Conservation (phyloP, 2,888 invertebrate species). For the Lepetodrilus schrolli region DNA sequence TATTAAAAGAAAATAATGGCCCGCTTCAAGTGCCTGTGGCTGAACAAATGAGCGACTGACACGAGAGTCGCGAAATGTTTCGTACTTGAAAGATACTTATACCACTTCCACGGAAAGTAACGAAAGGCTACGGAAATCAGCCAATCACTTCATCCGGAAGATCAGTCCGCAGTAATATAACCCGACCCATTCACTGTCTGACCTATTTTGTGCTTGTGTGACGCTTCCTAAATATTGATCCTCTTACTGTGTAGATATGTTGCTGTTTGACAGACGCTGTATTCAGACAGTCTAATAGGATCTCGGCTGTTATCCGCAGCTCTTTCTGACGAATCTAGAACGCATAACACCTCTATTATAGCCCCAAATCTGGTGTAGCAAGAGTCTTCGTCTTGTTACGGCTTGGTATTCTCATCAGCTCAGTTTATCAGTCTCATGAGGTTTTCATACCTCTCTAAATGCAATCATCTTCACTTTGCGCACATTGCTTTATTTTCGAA, state of each 20-base stretch:
- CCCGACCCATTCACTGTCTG: not conserved
- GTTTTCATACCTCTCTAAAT: not conserved
- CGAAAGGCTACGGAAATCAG: not conserved
- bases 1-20: too few relatives aligned
- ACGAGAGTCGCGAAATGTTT: too few relatives aligned
- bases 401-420: not conserved
- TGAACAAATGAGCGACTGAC: too few relatives aligned
- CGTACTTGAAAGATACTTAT: not conserved
- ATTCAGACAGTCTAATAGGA: conserved; percentile 24
- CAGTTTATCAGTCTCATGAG: not conserved
- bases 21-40: too few relatives aligned
- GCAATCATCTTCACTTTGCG: not conserved
- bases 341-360: not conserved
- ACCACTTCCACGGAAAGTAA: not conserved
- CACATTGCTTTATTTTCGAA: conserved; percentile 11
- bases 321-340: not conserved
- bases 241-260: not conserved
- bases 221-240: not conserved
- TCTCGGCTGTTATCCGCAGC: not conserved
- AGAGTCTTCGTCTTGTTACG: not conserved
- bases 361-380: not conserved
- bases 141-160: not conserved
- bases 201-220: not conserved
- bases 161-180: not conserved
- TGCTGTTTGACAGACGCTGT: not conserved